Evolutionary conservation across 2,888 invertebrate genomes (phyloP).

Genomic region (Latheticus oryzae): DNA sequence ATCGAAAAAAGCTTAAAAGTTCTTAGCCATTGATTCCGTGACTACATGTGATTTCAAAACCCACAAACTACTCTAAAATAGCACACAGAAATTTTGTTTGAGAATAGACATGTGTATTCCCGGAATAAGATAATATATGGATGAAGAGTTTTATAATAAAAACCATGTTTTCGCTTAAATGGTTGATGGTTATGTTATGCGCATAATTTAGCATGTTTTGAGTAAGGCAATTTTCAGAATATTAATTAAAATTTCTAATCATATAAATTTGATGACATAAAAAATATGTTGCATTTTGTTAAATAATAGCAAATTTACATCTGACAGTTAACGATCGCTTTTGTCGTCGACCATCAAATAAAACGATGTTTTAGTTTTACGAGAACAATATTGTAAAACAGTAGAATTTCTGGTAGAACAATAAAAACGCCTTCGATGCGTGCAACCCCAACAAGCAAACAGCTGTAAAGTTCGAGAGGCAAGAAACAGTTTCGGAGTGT

Average conservation of each 20-base stretch:
- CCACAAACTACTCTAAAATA: no score
- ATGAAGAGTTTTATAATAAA: no score
- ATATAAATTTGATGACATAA: neutral
- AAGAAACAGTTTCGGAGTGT: constrained; percentile 42
- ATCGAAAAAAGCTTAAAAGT: no score
- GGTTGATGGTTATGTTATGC: constrained; percentile 1
- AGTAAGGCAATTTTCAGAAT: neutral
- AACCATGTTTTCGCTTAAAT: neutral
- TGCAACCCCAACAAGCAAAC: constrained; percentile 39
- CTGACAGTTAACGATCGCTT: constrained; percentile 27
- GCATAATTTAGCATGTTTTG: constrained; percentile 13
- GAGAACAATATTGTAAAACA: constrained; percentile 38
- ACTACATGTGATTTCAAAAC: no score
- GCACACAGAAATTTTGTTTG: no score
- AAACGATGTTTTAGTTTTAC: constrained; percentile 36
- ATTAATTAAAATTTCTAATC: constrained; percentile 4
- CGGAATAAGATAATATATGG: no score
- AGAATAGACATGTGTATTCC: no score
- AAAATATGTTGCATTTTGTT: constrained; percentile 17
- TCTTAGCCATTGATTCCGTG: no score
- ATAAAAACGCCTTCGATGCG: constrained; percentile 38
- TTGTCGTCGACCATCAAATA: constrained; percentile 28
- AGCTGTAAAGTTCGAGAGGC: constrained; percentile 43
- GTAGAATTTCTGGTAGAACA: constrained; percentile 38
- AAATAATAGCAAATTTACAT: constrained; percentile 29